Percentiles rank a stretch among this genome's conserved stretches.
phyloP scores from a whole-genome alignment of 2,888 invertebrate species.

The Dolomedes plantarius region DNA sequence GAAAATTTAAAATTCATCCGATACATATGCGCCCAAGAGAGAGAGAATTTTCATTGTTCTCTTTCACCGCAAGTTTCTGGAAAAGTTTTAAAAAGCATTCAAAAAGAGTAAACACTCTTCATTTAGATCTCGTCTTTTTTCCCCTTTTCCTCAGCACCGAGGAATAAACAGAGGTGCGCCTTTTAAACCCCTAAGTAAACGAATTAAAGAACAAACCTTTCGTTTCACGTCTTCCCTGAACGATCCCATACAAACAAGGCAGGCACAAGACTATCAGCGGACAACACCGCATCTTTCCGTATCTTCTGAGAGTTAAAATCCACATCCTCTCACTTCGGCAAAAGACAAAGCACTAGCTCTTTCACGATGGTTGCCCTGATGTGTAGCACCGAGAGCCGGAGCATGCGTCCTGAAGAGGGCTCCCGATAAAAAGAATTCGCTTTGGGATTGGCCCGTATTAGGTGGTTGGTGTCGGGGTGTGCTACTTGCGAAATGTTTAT shows the following conservation, averaged over 20 bases:
- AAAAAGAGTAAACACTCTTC: no score
- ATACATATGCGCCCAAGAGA: no score
- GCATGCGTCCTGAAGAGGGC: background rate
- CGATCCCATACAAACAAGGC: background rate
- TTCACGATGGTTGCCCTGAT: background rate
- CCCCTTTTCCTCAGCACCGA: no score
- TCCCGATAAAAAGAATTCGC: background rate
- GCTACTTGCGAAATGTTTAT: background rate
- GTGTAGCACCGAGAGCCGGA: background rate
- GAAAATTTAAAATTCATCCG: no score
- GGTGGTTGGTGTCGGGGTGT: background rate
- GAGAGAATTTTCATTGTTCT: no score
- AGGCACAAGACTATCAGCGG: conserved; percentile 1
- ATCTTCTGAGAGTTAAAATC: conserved; percentile 3
- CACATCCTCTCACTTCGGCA: background rate
- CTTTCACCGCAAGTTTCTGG: no score
- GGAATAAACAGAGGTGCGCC: no score
- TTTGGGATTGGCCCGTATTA: background rate
- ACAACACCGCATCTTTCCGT: background rate
- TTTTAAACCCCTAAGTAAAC: no score
- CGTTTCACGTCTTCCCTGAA: background rate
- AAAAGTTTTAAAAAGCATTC: no score
- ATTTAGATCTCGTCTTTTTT: no score
- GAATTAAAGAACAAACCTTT: background rate
- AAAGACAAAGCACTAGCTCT: background rate